Conservation (phyloP, 2,113 vertebrate species). For the Tyto alba region DNA sequence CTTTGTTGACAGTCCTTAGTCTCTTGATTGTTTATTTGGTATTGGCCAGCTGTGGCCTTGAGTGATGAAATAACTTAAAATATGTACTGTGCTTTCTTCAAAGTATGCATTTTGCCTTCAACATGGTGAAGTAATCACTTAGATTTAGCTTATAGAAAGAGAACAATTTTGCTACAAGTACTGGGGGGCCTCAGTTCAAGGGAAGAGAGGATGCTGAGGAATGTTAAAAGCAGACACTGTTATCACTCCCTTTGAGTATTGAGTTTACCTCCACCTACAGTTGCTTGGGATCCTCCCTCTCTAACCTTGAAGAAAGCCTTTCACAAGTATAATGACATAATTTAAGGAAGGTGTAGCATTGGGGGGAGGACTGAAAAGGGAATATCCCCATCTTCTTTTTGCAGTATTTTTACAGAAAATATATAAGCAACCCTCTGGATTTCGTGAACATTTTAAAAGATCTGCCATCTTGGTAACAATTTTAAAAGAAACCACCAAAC, state of each 20-base stretch:
- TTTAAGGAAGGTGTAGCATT: neutral
- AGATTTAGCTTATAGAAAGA: conserved; percentile 25
- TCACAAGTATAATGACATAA: neutral
- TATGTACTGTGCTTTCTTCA: conserved; percentile 58
- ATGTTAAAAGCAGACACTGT: conserved; percentile 40
- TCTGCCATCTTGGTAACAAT: neutral
- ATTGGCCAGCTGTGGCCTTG: conserved; percentile 54
- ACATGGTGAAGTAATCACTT: conserved; percentile 42
- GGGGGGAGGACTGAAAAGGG: neutral
- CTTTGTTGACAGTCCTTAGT: conserved; percentile 51
- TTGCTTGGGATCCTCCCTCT: neutral
- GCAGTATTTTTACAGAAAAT: neutral
- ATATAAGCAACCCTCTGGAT: neutral
- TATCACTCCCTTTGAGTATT: neutral
- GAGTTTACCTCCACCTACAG: neutral
- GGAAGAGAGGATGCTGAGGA: conserved; percentile 3
- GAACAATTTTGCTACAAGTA: neutral
- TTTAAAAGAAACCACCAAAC: neutral
- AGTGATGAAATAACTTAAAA: conserved; percentile 69
- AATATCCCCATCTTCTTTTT: neutral
- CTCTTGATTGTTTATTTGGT: conserved; percentile 55
- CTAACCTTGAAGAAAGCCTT: neutral
- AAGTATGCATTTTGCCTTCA: conserved; percentile 50
- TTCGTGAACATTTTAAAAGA: neutral
- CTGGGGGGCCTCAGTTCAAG: neutral